Conservation (phyloP, 2,888 invertebrate genomes). For the Vesta saturnalis region DNA sequence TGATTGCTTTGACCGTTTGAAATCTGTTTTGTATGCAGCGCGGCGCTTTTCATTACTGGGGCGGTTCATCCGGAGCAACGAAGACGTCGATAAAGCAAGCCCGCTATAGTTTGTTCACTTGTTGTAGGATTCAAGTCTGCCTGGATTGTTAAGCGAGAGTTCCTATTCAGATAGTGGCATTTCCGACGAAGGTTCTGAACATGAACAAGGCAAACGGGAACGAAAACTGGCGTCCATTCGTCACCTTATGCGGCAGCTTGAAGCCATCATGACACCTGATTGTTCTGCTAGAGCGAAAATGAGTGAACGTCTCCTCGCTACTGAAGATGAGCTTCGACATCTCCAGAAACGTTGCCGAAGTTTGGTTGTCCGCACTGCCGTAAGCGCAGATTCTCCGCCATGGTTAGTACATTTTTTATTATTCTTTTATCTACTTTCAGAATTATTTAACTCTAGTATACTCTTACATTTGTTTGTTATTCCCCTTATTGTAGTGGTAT, state of each 20-base stretch:
- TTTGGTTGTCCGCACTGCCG: slow-evolving; percentile 68
- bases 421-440: not conserved
- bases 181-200: slow-evolving; percentile 78
- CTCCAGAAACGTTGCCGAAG: slow-evolving; percentile 78
- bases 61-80: slow-evolving; percentile 59
- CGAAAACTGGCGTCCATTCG: slow-evolving; percentile 73
- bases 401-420: slow-evolving; percentile 43
- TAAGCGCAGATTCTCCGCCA: slow-evolving; percentile 47
- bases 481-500: too few relatives aligned
- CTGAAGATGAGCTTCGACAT: slow-evolving; percentile 75
- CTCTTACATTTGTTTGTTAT: not conserved
- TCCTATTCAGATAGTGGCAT: slow-evolving; percentile 84
- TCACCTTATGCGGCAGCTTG: slow-evolving; percentile 73
- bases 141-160: slow-evolving; percentile 63
- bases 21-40: slow-evolving; percentile 68
- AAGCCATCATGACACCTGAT: slow-evolving; percentile 73
- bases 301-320: slow-evolving; percentile 75
- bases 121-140: slow-evolving; percentile 62
- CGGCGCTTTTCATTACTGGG: slow-evolving; percentile 70
- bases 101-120: slow-evolving; percentile 58
- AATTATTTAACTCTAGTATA: not conserved
- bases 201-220: slow-evolving; percentile 73
- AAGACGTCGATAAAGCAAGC: slow-evolving; percentile 52
- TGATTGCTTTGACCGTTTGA: slow-evolving; percentile 43
- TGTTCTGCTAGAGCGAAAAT: slow-evolving; percentile 73